These are phyloP conservation scores for Fissipunctia ypsillon DNA, from an alignment of 2,888 invertebrate species.

Conservation along the genomic window DNA sequence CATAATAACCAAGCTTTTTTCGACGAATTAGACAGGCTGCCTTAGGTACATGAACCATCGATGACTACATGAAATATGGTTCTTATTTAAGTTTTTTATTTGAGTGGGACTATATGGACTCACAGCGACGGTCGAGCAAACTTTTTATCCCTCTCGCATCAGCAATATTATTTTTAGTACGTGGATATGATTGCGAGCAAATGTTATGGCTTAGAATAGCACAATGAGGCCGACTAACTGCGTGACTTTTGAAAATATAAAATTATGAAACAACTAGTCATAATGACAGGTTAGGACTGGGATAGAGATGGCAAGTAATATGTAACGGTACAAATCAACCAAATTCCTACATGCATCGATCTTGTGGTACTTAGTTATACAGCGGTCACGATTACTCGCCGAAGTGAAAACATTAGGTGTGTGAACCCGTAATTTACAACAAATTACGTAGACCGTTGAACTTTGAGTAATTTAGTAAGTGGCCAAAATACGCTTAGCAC, in stretches of 20 bases:
- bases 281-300: slow-evolving; percentile 78
- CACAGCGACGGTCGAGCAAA: slow-evolving; percentile 60
- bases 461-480: slow-evolving; percentile 85
- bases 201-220: slow-evolving; percentile 68
- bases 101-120: slow-evolving; percentile 68
- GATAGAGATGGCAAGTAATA: slow-evolving; percentile 75
- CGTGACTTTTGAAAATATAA: slow-evolving; percentile 75
- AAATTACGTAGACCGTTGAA: slow-evolving; percentile 87
- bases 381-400: slow-evolving; percentile 85
- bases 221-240: slow-evolving; percentile 69
- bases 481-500: slow-evolving; percentile 80
- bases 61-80: slow-evolving; percentile 72
- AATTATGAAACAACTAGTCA: slow-evolving; percentile 73
- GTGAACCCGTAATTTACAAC: slow-evolving; percentile 89
- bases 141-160: slow-evolving; percentile 63
- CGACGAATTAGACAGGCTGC: slow-evolving; percentile 74
- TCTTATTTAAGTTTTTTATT: slow-evolving; percentile 67
- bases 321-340: slow-evolving; percentile 82
- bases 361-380: slow-evolving; percentile 81
- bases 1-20: slow-evolving; percentile 79
- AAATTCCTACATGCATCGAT: slow-evolving; percentile 86
- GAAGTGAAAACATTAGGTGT: slow-evolving; percentile 88
- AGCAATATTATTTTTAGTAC: slow-evolving; percentile 68
- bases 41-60: slow-evolving; percentile 71
- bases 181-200: slow-evolving; percentile 69